Evolutionary conservation across 2,797 vertebrate species (phyloP), one percentile per base, ranked within the genome.

Genomic region (Enteromius argenteus): DNA sequence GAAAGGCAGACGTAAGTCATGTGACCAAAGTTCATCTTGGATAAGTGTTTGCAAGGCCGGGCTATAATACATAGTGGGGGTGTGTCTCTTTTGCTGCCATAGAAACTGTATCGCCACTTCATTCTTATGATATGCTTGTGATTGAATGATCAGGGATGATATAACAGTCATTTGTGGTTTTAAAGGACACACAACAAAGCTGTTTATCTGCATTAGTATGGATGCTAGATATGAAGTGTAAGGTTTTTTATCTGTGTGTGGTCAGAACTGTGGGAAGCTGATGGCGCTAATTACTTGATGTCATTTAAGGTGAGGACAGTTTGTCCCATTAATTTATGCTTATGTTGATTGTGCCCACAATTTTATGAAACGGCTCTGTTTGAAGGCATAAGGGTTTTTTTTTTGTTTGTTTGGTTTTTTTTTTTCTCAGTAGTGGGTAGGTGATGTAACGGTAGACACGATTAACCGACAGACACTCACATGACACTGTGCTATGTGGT

Each of bases 21-120:
- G 89, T 90, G 90, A 88, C 87, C 86, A 15, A 14, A 73, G 88
- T 87, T 88, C 79, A 84, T 58, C 46, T 83, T 56, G 85, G 86
- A 73, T 80, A 71, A 86, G 80, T 79, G 85, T 80, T 81, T 79
- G 72, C 80, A 68, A 85, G 79, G 81, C 67, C 23, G 27, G 79
- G 56, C 86, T 82, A 79, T 68, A 84, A 83, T 84, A 72, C 73
- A 85, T 67, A 62, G 58, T 67, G n/a, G 19, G 44, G 32, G 19
- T n/a, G 81, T 51, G 23, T 73, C 39, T 37, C 23, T 71, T 5
- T 82, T 37, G 27, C 82, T 88, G 85, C 80, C 86, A 75, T 88
- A 60, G 86, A 79, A 88, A 89, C 85, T 42, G 35, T 82, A 87
- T 73, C 32, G 42, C 23, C 27, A 64, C 69, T 84, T 86, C 49